phyloP scores from a whole-genome alignment of 2,797 vertebrate species.

The Dromococcyx pavoninus region DNA sequence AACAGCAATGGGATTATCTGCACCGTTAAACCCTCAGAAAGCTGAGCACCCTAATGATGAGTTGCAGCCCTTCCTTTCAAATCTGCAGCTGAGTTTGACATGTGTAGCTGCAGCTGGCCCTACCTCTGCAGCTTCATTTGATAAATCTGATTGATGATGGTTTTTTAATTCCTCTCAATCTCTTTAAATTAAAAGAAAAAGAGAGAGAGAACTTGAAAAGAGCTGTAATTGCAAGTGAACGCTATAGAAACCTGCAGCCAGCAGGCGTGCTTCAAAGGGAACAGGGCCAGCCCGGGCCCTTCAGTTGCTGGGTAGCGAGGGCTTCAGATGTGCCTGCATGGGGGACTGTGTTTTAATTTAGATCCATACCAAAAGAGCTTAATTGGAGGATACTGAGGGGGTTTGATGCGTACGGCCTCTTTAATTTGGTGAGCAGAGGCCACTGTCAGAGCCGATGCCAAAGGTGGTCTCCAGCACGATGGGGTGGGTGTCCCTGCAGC shows the following conservation, averaged over 20 bases:
- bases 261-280: conserved; percentile 51
- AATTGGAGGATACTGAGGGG: background rate
- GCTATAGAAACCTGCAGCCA: conserved; percentile 32
- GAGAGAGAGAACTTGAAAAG: conserved; percentile 28
- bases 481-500: background rate
- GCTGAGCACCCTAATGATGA: background rate
- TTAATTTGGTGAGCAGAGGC: background rate
- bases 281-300: background rate
- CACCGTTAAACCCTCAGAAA: background rate
- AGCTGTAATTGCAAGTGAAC: conserved; percentile 29
- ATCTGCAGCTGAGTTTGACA: conserved; percentile 49
- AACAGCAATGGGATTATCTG: background rate
- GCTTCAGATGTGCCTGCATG: background rate
- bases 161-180: conserved; percentile 53
- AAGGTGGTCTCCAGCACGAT: rapidly evolving
- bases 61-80: conserved; percentile 33
- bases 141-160: conserved; percentile 57
- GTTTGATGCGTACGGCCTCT: background rate
- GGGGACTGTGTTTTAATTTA: background rate
- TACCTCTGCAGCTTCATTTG: conserved; percentile 55
- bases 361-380: background rate
- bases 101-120: conserved; percentile 53
- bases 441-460: background rate
- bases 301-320: background rate
- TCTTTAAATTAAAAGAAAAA: conserved; percentile 50